Evolutionary conservation across 2,888 invertebrate genomes (phyloP).

Genomic region (Eilema sororculum): DNA sequence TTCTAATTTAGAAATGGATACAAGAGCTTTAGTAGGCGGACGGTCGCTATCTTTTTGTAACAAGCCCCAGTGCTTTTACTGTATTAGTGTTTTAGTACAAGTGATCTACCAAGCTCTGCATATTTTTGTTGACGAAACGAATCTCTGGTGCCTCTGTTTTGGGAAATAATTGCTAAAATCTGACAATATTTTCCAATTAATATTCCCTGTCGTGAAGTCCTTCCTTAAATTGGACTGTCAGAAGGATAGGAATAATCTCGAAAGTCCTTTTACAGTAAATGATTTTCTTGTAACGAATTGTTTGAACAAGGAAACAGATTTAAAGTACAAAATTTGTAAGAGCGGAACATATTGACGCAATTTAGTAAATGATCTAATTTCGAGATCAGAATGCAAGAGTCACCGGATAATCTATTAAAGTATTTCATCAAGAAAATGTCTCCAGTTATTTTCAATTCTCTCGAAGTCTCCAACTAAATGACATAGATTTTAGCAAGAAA

Average conservation of each 20-base stretch:
- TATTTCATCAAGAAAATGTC: slow-evolving; percentile 36
- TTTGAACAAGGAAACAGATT: not conserved
- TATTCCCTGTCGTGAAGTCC: slow-evolving; percentile 13
- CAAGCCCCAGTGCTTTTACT: slow-evolving; percentile 38
- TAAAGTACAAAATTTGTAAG: slow-evolving; percentile 2
- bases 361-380: slow-evolving; percentile 34
- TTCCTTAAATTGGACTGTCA: slow-evolving; percentile 6
- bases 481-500: slow-evolving; percentile 30
- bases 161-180: slow-evolving; percentile 20
- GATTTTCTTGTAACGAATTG: not conserved
- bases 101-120: slow-evolving; percentile 27
- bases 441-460: slow-evolving; percentile 35
- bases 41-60: slow-evolving; percentile 37
- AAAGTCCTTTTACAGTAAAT: not conserved
- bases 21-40: slow-evolving; percentile 35
- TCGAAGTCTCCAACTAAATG: slow-evolving; percentile 28
- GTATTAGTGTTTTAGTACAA: slow-evolving; percentile 42
- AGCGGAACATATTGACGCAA: slow-evolving; percentile 24
- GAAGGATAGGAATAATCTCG: not conserved
- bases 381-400: slow-evolving; percentile 28
- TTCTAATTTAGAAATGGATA: slow-evolving; percentile 64
- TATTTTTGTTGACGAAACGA: slow-evolving; percentile 22
- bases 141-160: slow-evolving; percentile 23
- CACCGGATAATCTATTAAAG: slow-evolving; percentile 28
- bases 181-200: slow-evolving; percentile 26